Conservation (phyloP, 2,113 vertebrate genomes). For the Trachemys scripta region DNA sequence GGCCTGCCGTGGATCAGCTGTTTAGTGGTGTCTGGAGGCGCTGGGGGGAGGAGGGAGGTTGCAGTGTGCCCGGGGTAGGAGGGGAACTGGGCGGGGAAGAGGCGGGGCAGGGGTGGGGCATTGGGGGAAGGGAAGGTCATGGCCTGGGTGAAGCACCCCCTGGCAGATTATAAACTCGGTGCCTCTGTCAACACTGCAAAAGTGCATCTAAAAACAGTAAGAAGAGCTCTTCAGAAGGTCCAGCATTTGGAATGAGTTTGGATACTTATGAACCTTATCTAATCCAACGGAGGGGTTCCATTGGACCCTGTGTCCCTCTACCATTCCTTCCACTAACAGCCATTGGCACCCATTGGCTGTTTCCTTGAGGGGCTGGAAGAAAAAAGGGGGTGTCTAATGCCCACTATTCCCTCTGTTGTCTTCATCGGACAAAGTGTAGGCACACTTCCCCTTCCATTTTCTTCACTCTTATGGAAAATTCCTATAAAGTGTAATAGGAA, state of each 20-base stretch:
- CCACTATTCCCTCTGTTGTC: neutral
- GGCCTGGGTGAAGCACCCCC: too few relatives aligned
- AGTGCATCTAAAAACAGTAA: neutral
- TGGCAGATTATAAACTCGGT: too few relatives aligned
- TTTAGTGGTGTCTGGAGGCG: too few relatives aligned
- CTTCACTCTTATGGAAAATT: neutral
- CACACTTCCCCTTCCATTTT: neutral
- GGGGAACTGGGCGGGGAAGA: too few relatives aligned
- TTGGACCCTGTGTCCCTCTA: neutral
- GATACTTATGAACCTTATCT: neutral
- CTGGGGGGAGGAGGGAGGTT: too few relatives aligned
- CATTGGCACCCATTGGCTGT: neutral
- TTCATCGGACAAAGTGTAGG: neutral
- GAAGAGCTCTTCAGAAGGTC: neutral
- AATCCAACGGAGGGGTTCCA: neutral
- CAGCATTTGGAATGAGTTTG: neutral
- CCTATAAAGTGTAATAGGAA: neutral
- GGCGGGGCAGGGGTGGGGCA: too few relatives aligned
- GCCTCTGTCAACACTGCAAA: neutral
- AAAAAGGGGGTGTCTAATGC: neutral
- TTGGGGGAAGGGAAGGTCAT: too few relatives aligned
- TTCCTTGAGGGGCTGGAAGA: neutral
- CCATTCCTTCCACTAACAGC: neutral
- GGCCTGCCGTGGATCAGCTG: too few relatives aligned
- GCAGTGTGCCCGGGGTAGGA: too few relatives aligned